phyloP scores from a whole-genome alignment of 1,140 invertebrate genomes.

The Drosophila nasuta region DNA sequence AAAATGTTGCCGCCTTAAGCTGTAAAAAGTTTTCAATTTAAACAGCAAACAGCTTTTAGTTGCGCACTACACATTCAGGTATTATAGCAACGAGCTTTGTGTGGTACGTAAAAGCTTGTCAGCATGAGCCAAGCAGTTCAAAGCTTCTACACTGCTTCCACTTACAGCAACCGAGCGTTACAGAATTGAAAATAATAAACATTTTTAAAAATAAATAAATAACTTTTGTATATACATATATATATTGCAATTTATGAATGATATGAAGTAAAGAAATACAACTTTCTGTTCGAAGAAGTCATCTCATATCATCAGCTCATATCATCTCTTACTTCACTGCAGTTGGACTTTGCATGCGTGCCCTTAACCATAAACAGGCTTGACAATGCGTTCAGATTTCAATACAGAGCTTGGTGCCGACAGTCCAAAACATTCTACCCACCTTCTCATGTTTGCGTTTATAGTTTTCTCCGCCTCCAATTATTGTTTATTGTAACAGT shows the following conservation, averaged over 20 bases:
- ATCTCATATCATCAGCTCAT: background rate
- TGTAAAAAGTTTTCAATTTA: background rate
- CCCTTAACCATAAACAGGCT: slow-evolving; percentile 29
- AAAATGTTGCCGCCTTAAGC: background rate
- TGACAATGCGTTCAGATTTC: slow-evolving; percentile 24
- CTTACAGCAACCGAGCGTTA: background rate
- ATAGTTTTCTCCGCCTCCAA: slow-evolving; percentile 41
- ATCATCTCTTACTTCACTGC: background rate
- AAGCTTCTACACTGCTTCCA: background rate
- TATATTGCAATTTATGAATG: no score
- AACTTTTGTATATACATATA: no score
- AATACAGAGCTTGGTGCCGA: slow-evolving; percentile 51
- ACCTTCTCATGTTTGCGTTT: slow-evolving; percentile 50
- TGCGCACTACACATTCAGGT: background rate
- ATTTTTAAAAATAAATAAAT: no score
- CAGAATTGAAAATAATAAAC: background rate
- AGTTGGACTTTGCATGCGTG: slow-evolving; percentile 26
- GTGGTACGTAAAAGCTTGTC: background rate
- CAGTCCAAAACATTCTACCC: slow-evolving; percentile 20
- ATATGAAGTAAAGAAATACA: background rate
- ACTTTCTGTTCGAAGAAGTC: background rate
- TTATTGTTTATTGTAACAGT: slow-evolving; percentile 35
- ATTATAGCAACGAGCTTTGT: background rate
- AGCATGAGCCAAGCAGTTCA: background rate
- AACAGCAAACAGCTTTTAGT: slow-evolving; percentile 7